Evolutionary conservation across 2,797 vertebrate genomes (phyloP).

Genomic region (Leptodactylus fallax): DNA sequence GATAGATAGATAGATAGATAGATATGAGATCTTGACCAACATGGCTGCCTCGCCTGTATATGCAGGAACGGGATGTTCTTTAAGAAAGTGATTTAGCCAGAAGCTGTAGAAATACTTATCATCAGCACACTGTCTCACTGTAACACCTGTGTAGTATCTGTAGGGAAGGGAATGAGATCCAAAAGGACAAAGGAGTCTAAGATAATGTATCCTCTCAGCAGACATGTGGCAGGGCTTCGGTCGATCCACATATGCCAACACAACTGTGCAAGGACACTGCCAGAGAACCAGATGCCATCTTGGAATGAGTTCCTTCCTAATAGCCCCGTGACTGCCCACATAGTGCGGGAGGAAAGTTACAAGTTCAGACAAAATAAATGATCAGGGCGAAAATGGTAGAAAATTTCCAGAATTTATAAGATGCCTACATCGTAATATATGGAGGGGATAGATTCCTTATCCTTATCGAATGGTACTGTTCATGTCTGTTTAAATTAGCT

Average conservation of each 20-base stretch:
- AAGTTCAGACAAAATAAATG: conserved; percentile 42
- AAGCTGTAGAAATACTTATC: conserved; percentile 6
- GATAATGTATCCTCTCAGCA: conserved; percentile 67
- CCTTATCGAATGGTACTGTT: not conserved
- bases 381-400: not conserved
- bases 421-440: not conserved
- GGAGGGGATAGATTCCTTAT: not conserved
- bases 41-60: not conserved
- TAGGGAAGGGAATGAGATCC: conserved; percentile 51
- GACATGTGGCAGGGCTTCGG: conserved; percentile 66
- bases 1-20: no score
- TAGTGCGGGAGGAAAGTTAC: conserved; percentile 55
- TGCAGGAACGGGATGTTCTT: not conserved
- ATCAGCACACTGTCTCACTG: conserved; percentile 45
- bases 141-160: conserved; percentile 32
- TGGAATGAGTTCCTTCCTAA: conserved; percentile 68
- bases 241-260: conserved; percentile 66
- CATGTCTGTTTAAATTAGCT: not conserved
- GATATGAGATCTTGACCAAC: not conserved
- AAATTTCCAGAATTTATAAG: not conserved
- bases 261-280: conserved; percentile 68
- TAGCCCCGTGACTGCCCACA: conserved; percentile 66
- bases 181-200: conserved; percentile 61
- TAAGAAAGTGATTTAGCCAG: conserved; percentile 20
- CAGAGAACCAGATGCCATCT: conserved; percentile 69